Conservation (phyloP, 2,797 vertebrate genomes). For the Tenualosa ilisha region DNA sequence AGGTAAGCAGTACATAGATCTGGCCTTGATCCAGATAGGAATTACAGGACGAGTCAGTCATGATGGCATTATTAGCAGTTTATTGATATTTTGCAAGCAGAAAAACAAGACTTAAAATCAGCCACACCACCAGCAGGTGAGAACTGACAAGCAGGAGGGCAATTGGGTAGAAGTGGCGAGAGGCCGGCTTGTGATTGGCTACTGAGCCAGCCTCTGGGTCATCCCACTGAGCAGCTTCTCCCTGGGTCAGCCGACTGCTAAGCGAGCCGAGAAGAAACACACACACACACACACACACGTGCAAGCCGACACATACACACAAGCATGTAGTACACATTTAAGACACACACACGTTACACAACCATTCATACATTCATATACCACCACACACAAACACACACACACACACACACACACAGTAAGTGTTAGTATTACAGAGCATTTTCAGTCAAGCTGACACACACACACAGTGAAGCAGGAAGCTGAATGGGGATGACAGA, state of each 20-base stretch:
- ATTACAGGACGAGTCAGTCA: conserved; percentile 52
- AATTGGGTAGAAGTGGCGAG: conserved; percentile 99
- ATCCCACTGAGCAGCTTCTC: conserved; percentile 89
- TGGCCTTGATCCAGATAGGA: background rate
- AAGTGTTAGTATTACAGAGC: background rate
- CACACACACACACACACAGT: background rate
- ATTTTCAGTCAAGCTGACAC: background rate
- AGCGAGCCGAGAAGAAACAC: conserved; percentile 75
- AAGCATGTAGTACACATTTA: background rate
- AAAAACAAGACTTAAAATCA: conserved; percentile 99
- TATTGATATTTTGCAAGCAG: conserved; percentile 99
- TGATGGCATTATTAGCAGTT: conserved; percentile 78
- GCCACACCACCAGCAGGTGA: conserved; percentile 99
- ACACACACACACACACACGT: conserved; percentile 18
- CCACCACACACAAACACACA: background rate
- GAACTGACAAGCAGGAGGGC: conserved; percentile 99
- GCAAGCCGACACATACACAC: background rate
- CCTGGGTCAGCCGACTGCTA: conserved; percentile 93
- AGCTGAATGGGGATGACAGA: background rate
- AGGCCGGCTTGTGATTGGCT: conserved; percentile 96
- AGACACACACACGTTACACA: background rate
- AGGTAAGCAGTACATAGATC: background rate
- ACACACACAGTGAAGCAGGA: background rate
- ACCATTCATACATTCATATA: background rate
- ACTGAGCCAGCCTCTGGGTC: conserved; percentile 93